phyloP scores from a whole-genome alignment of 2,113 vertebrate genomes.

The Cyprinodon variegatus region DNA sequence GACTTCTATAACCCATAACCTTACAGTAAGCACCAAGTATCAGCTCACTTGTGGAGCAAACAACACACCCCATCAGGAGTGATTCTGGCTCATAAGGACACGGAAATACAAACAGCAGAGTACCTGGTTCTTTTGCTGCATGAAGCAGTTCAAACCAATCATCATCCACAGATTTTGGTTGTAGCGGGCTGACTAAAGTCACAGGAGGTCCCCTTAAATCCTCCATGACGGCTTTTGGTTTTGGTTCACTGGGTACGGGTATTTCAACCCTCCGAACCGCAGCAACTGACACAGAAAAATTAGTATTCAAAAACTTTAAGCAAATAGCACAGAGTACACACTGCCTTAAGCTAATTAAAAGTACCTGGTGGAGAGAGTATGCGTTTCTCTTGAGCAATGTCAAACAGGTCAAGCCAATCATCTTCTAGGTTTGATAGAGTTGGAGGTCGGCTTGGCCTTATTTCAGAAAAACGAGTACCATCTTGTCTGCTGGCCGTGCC shows the following conservation, averaged over 20 bases:
- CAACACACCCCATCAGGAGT: not conserved
- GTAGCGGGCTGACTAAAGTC: conserved; percentile 15
- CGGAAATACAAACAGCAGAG: not conserved
- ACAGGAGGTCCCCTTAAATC: conserved; percentile 16
- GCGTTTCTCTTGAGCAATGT: conserved; percentile 38
- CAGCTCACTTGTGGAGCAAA: not conserved
- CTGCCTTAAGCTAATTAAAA: not conserved
- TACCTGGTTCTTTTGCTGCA: conserved; percentile 56
- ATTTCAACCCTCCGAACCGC: conserved; percentile 19
- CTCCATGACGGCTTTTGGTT: conserved; percentile 21
- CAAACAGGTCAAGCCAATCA: conserved; percentile 60
- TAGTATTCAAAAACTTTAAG: not conserved
- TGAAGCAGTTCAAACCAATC: conserved; percentile 67
- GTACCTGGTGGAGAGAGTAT: conserved; percentile 56
- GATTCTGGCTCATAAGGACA: conserved; percentile 5
- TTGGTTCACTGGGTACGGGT: conserved; percentile 19
- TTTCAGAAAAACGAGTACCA: conserved; percentile 39
- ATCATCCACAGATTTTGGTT: conserved; percentile 48
- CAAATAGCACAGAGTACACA: not conserved
- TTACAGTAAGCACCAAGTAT: too few relatives aligned
- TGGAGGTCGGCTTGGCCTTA: conserved; percentile 19
- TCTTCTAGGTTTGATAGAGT: conserved; percentile 36
- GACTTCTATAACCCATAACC: too few relatives aligned
- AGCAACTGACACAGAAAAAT: conserved; percentile 43
- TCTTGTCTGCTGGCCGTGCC: conserved; percentile 37